These are phyloP conservation scores for Zootoca vivipara DNA, from an alignment of 2,113 vertebrate species.

Conservation along the genomic window DNA sequence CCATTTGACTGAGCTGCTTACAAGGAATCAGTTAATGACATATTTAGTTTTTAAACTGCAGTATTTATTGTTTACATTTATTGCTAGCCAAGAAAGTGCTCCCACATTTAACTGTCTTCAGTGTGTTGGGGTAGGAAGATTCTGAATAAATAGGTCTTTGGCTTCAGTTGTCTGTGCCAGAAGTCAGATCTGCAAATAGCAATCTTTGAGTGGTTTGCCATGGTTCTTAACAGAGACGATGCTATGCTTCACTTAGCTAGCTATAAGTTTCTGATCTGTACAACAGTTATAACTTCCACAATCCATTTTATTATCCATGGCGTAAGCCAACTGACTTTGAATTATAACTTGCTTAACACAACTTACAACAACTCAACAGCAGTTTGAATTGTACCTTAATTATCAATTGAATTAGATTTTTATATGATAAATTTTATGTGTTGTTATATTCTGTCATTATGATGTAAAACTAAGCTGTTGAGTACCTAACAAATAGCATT, in stretches of 20 bases:
- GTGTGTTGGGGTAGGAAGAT: too few species aligned
- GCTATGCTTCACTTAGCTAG: background rate
- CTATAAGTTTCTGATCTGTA: background rate
- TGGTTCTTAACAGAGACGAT: background rate
- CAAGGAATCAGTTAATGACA: too few species aligned
- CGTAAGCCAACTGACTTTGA: too few species aligned
- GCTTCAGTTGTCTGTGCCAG: background rate
- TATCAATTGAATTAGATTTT: background rate
- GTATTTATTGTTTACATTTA: background rate
- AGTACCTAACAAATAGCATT: constrained; percentile 11
- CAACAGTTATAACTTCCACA: background rate
- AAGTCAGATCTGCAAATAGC: background rate
- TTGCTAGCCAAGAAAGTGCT: background rate
- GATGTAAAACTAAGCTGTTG: background rate
- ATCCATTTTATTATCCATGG: background rate
- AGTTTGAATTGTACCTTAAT: background rate
- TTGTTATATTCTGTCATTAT: background rate
- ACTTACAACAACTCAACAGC: background rate
- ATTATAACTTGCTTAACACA: background rate
- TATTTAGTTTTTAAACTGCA: background rate
- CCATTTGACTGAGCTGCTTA: background rate
- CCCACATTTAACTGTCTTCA: background rate
- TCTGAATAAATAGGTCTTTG: background rate
- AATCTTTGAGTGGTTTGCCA: background rate
- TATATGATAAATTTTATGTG: background rate